Percentiles rank a stretch among this genome's conserved stretches.
Evolutionary conservation across 37 sponge, comb jelly and placozoan genomes (phyloP).

Genomic region (Mnemiopsis leidyi): DNA sequence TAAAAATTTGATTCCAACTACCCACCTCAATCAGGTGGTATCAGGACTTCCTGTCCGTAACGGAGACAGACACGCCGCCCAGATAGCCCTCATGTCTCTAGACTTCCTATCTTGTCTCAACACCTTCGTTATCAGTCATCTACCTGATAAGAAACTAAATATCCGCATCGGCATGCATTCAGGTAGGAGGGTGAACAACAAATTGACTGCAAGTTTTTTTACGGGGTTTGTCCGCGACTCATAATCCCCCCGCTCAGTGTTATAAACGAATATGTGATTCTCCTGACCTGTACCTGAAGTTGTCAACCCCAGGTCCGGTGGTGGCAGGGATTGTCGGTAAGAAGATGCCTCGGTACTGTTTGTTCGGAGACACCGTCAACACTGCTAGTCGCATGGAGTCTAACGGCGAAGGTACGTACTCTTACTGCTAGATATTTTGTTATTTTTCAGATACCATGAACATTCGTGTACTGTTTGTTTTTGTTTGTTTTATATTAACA

Average conservation of each 20-base stretch:
- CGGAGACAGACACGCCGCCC: constrained; percentile 64
- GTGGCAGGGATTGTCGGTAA: constrained; percentile 93
- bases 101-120: constrained; percentile 23
- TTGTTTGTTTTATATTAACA: not conserved
- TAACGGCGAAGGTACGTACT: constrained; percentile 70
- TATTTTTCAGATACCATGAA: not conserved
- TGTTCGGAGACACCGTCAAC: constrained; percentile 98
- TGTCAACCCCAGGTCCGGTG: constrained; percentile 78
- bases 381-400: constrained; percentile 88
- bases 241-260: too few relatives aligned
- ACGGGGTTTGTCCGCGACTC: too few relatives aligned
- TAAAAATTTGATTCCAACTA: too few relatives aligned
- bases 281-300: too few relatives aligned
- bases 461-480: not conserved
- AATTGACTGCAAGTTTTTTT: too few relatives aligned
- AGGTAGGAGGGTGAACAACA: not conserved
- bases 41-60: constrained; percentile 48
- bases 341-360: constrained; percentile 94
- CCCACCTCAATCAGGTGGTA: constrained; percentile 46
- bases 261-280: too few relatives aligned
- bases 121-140: constrained; percentile 53
- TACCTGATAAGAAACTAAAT: constrained; percentile 8
- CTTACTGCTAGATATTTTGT: not conserved
- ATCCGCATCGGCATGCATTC: constrained; percentile 61
- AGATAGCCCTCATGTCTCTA: constrained; percentile 65